phyloP scores from a whole-genome alignment of 2,797 vertebrate species.

The Triplophysa bombifrons region DNA sequence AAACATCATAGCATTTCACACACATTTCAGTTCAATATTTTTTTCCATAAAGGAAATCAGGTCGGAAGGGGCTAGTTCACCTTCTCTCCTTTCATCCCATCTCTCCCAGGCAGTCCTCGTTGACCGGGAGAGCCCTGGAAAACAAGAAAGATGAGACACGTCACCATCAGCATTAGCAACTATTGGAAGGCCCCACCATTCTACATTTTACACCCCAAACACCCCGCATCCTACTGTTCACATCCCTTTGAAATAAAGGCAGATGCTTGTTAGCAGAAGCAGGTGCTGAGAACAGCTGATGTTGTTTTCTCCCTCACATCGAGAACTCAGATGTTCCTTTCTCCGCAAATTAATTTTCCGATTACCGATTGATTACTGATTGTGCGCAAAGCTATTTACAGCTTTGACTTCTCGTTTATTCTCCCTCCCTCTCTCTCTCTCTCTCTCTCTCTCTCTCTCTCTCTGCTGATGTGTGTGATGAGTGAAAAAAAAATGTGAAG shows the following conservation, averaged over 20 bases:
- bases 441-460: not conserved
- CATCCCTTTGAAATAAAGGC: constrained; percentile 75
- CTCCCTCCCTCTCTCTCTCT: too few species aligned
- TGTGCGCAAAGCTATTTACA: constrained; percentile 66
- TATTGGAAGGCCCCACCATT: constrained; percentile 67
- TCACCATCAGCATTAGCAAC: constrained; percentile 67
- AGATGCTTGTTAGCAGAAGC: constrained; percentile 80
- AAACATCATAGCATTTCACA: too few species aligned
- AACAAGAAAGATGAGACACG: constrained; percentile 57
- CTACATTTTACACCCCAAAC: constrained; percentile 20
- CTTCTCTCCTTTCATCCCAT: constrained; percentile 94
- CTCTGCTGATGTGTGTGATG: constrained; percentile 6
- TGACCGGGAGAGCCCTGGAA: constrained; percentile 87
- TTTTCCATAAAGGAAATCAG: too few species aligned
- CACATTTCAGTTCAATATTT: too few species aligned
- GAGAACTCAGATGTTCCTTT: constrained; percentile 73
- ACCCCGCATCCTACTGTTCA: constrained; percentile 64
- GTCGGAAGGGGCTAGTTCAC: constrained; percentile 65
- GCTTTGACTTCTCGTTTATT: constrained; percentile 52
- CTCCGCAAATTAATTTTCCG: constrained; percentile 79
- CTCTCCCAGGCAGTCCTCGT: constrained; percentile 81
- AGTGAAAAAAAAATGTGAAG: constrained; percentile 57
- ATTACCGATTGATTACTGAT: constrained; percentile 76
- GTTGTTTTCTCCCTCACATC: constrained; percentile 63
- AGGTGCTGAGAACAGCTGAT: constrained; percentile 79